phyloP scores from a whole-genome alignment of 2,888 invertebrate genomes.

The Cheilosia vulpina region DNA sequence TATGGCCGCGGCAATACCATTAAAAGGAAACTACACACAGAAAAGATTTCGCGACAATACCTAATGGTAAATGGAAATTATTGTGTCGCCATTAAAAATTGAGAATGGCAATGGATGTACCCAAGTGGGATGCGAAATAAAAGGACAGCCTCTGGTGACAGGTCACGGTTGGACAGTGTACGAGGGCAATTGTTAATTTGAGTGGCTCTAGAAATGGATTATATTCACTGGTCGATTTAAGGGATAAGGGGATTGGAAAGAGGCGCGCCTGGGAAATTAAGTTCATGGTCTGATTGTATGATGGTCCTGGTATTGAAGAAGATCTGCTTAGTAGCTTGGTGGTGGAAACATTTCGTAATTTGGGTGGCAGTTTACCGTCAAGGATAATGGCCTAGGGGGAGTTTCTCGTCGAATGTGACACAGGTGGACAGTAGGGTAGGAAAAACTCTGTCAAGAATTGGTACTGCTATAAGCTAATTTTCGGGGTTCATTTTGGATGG shows the following conservation, averaged over 20 bases:
- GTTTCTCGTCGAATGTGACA: too few relatives aligned
- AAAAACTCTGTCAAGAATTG: too few relatives aligned
- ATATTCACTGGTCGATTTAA: neutral
- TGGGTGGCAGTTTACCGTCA: too few relatives aligned
- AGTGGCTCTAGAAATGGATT: neutral
- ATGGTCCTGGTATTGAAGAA: too few relatives aligned
- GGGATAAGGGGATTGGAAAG: neutral
- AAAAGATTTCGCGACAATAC: neutral
- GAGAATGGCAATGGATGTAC: neutral
- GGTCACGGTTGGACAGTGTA: neutral
- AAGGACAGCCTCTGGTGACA: neutral
- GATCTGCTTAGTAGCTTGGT: too few relatives aligned
- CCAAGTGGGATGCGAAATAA: slow-evolving; percentile 23
- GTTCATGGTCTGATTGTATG: too few relatives aligned
- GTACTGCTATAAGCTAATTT: too few relatives aligned
- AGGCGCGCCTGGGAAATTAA: too few relatives aligned
- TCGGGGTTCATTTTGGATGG: too few relatives aligned
- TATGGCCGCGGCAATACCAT: slow-evolving; percentile 6
- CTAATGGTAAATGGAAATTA: slow-evolving; percentile 31
- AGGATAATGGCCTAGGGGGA: too few relatives aligned
- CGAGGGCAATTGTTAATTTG: slow-evolving; percentile 11
- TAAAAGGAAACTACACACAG: slow-evolving; percentile 15
- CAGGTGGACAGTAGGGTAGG: too few relatives aligned
- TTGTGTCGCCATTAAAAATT: slow-evolving; percentile 45
- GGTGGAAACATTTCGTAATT: too few relatives aligned